phyloP scores from a whole-genome alignment of 2,113 vertebrate species.

The Noctilio leporinus region DNA sequence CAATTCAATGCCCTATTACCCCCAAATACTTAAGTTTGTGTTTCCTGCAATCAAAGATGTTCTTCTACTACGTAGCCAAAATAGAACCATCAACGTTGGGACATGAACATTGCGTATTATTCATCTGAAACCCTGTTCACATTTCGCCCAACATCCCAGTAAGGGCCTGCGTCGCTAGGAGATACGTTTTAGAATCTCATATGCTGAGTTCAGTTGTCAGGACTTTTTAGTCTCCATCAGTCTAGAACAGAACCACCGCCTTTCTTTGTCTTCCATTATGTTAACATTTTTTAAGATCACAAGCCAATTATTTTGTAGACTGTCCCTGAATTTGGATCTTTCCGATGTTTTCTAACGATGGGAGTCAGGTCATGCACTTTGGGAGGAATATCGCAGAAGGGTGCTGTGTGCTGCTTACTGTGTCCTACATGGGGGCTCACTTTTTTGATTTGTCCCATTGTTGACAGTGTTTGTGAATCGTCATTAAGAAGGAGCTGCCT shows the following conservation, averaged over 20 bases:
- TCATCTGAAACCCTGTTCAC: neutral
- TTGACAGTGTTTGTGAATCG: neutral
- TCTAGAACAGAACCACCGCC: neutral
- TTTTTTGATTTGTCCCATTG: neutral
- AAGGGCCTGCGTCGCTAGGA: neutral
- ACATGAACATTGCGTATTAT: neutral
- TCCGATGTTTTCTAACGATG: neutral
- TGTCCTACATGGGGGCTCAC: neutral
- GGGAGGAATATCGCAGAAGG: neutral
- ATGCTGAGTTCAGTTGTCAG: neutral
- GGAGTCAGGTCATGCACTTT: neutral
- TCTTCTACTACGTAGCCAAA: neutral
- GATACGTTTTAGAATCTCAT: neutral
- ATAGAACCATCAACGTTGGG: neutral
- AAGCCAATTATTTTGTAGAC: neutral
- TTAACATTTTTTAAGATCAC: neutral
- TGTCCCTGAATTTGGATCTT: neutral
- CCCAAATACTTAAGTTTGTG: neutral
- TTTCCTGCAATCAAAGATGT: neutral
- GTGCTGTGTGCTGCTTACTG: neutral
- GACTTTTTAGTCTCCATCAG: neutral
- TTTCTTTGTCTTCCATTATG: neutral
- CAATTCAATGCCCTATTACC: neutral
- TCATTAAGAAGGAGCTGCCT: neutral
- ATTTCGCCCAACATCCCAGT: neutral